phyloP scores from a whole-genome alignment of 2,113 vertebrate genomes.

The Prochilodus magdalenae region DNA sequence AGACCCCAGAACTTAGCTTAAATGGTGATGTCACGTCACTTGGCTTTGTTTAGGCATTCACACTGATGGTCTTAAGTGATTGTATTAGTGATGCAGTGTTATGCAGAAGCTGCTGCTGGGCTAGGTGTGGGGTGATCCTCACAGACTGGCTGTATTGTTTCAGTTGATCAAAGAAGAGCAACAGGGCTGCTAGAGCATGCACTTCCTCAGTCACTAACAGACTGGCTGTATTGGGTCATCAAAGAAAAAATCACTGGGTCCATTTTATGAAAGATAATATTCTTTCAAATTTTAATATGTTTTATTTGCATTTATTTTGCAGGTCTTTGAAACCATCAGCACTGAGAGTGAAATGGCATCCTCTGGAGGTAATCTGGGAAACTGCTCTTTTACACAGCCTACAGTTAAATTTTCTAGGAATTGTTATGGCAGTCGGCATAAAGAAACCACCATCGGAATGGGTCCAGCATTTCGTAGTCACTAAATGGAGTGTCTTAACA shows the following conservation, averaged over 20 bases:
- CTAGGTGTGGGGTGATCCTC: not conserved
- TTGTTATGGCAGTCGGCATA: not conserved
- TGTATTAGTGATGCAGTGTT: not conserved
- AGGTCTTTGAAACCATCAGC: constrained; percentile 53
- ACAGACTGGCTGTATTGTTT: not conserved
- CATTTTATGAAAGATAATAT: constrained; percentile 1
- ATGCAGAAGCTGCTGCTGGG: not conserved
- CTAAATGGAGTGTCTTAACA: not conserved
- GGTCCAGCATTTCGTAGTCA: not conserved
- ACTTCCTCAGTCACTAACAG: not conserved
- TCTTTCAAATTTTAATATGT: not conserved
- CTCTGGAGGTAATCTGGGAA: constrained; percentile 65
- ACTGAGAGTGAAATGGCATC: constrained; percentile 68
- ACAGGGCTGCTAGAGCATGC: not conserved
- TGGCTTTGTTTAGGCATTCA: not conserved
- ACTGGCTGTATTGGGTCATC: not conserved
- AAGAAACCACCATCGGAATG: not conserved
- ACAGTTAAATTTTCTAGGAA: not conserved
- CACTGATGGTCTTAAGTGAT: not conserved
- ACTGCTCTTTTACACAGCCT: not conserved
- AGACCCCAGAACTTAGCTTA: not conserved
- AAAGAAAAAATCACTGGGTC: not conserved
- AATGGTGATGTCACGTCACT: not conserved
- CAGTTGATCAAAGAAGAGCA: not conserved
- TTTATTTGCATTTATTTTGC: constrained; percentile 32